phyloP scores from a whole-genome alignment of 2,113 vertebrate genomes.

The Macrotis lagotis region DNA sequence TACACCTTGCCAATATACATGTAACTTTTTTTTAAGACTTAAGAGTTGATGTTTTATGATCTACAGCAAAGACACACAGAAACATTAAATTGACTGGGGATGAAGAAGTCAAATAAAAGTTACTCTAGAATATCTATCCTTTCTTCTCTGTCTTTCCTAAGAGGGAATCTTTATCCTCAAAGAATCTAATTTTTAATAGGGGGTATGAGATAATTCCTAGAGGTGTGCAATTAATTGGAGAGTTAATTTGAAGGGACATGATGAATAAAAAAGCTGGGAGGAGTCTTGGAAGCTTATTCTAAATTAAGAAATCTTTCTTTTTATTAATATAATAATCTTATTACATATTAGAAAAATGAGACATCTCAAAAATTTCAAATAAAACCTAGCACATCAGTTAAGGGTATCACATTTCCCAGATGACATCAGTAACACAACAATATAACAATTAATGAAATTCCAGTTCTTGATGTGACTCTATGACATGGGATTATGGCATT shows the following conservation, averaged over 20 bases:
- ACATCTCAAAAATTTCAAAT: background rate
- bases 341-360: background rate
- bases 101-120: background rate
- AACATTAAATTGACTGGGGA: background rate
- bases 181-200: too few relatives aligned
- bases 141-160: background rate
- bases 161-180: background rate
- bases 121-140: background rate
- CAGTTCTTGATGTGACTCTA: background rate
- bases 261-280: too few relatives aligned
- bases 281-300: background rate
- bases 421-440: background rate
- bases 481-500: background rate
- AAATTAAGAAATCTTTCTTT: background rate
- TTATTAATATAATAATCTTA: background rate
- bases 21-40: background rate
- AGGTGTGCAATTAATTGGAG: too few relatives aligned
- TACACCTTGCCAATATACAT: background rate
- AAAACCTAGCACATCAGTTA: background rate
- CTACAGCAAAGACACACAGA: background rate
- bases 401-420: background rate
- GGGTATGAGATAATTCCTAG: too few relatives aligned
- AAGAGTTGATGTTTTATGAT: background rate
- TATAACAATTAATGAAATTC: background rate
- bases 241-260: too few relatives aligned